phyloP scores from a whole-genome alignment of 2,797 vertebrate species.

The Phrynocephalus forsythii region DNA sequence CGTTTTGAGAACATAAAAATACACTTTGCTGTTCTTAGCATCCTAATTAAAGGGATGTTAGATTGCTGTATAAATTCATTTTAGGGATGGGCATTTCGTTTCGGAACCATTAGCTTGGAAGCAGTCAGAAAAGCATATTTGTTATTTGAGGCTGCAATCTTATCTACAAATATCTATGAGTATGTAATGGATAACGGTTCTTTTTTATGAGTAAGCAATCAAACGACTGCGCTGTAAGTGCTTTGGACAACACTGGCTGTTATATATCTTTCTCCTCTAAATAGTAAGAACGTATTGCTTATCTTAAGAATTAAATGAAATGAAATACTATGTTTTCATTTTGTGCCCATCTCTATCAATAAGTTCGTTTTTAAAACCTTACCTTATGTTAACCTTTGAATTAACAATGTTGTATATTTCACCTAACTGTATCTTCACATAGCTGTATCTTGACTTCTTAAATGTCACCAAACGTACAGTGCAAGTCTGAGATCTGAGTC shows the following conservation, averaged over 20 bases:
- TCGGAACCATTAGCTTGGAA: neutral
- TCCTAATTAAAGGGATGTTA: conserved; percentile 2
- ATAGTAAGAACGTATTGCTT: conserved; percentile 1
- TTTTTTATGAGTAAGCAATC: neutral
- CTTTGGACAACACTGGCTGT: neutral
- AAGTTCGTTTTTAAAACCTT: neutral
- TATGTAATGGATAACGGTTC: neutral
- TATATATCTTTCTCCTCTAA: neutral
- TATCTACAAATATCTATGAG: neutral
- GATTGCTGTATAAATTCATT: neutral
- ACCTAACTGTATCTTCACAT: conserved; percentile 6
- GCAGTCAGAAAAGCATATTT: neutral
- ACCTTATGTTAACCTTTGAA: conserved; percentile 41
- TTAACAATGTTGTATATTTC: neutral
- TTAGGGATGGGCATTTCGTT: too few relatives aligned
- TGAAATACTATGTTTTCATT: too few relatives aligned
- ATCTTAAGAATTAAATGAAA: neutral
- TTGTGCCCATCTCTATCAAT: neutral
- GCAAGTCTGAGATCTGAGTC: conserved; percentile 49
- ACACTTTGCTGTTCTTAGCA: neutral
- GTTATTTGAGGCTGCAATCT: neutral
- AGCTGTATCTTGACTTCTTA: conserved; percentile 30
- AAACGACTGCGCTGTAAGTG: neutral
- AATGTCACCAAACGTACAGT: conserved; percentile 32
- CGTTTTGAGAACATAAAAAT: conserved; percentile 3